Evolutionary conservation across 2,888 invertebrate genomes (phyloP).

Genomic region (Sarcophaga subvicina): DNA sequence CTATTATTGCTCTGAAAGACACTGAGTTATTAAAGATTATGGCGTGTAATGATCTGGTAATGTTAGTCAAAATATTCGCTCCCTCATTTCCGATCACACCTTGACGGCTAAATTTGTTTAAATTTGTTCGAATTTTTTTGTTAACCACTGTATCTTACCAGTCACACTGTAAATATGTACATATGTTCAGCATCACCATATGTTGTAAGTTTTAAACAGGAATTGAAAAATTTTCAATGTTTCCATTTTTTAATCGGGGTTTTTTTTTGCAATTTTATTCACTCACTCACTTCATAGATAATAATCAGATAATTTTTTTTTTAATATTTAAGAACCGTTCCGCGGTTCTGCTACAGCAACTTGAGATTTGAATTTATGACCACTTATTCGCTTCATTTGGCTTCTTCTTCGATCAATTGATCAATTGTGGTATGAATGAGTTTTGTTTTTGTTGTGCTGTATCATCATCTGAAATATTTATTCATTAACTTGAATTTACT

Average conservation of each 20-base stretch:
- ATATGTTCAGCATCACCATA: not conserved
- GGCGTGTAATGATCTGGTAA: too few species aligned
- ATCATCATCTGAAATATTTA: too few species aligned
- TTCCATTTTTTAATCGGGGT: not conserved
- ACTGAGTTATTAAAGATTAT: too few species aligned
- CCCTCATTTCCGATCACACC: too few species aligned
- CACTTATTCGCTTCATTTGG: conserved; percentile 31
- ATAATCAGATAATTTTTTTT: conserved; percentile 38
- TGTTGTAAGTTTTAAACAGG: conserved; percentile 43
- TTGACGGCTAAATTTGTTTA: too few species aligned
- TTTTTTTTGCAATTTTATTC: conserved; percentile 40
- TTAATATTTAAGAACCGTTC: not conserved
- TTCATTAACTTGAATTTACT: not conserved
- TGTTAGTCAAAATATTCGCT: too few species aligned
- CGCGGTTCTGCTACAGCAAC: conserved; percentile 12
- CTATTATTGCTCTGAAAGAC: too few species aligned
- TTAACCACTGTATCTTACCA: conserved; percentile 10
- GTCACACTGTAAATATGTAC: not conserved
- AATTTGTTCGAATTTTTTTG: too few species aligned
- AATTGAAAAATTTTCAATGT: conserved; percentile 46
- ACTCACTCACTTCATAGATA: conserved; percentile 36
- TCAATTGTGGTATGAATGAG: not conserved
- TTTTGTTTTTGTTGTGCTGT: not conserved
- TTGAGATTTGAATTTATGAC: conserved; percentile 21
- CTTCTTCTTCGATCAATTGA: conserved; percentile 9